These are phyloP conservation scores for Sebastes ruberrimus DNA, from an alignment of 2,797 vertebrate genomes.

Conservation along the genomic window DNA sequence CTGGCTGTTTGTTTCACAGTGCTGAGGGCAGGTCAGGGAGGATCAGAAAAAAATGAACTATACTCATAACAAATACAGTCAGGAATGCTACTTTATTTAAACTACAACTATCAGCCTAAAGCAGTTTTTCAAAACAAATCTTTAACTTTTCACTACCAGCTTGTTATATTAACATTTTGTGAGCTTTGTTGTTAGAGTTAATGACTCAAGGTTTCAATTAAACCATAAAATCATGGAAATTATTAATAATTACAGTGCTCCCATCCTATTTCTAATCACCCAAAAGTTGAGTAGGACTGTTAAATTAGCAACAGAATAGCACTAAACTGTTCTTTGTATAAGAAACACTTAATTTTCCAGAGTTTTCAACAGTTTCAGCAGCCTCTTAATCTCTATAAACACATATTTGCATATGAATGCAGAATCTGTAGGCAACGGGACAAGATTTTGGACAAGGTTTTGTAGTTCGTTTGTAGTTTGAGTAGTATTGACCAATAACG, in stretches of 20 bases:
- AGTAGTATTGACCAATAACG: too few species aligned
- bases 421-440: too few species aligned
- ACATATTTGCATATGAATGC: too few species aligned
- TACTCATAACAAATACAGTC: background rate
- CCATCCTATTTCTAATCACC: background rate
- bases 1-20: background rate
- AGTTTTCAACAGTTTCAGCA: too few species aligned
- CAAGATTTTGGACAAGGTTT: too few species aligned
- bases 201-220: background rate
- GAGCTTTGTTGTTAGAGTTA: too few species aligned
- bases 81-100: background rate
- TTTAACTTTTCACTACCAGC: background rate
- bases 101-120: background rate
- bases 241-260: background rate
- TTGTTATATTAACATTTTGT: background rate
- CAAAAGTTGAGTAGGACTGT: background rate
- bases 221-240: background rate
- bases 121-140: background rate
- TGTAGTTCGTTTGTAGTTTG: fast-evolving
- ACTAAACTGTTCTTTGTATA: background rate
- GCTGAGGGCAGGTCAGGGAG: background rate
- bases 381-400: too few species aligned
- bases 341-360: background rate
- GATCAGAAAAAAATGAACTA: background rate
- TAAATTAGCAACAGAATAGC: background rate